Evolutionary conservation across 2,113 vertebrate genomes (phyloP).

Genomic region (Capricornis sumatraensis): DNA sequence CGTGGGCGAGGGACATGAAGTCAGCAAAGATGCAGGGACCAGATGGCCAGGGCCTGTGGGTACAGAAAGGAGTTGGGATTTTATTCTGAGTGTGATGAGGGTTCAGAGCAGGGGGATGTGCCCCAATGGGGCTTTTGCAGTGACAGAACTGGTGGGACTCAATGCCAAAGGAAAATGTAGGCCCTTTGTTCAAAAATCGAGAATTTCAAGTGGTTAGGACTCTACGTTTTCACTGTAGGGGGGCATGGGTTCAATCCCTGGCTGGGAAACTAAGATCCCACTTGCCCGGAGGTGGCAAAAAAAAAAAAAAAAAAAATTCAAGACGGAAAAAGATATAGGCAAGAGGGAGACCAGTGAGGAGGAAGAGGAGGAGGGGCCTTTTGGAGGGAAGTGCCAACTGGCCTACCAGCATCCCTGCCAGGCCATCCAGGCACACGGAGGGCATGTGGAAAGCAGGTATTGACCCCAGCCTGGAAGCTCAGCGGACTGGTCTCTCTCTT

Average conservation of each 20-base stretch:
- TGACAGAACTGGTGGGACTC: not conserved
- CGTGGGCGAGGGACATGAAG: rapidly evolving
- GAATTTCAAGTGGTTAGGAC: not conserved
- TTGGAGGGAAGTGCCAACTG: not conserved
- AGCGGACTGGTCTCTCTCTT: not conserved
- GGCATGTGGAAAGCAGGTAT: rapidly evolving
- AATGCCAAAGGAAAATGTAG: not conserved
- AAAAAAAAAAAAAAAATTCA: not conserved
- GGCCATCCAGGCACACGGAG: not conserved
- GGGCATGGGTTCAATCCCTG: not conserved
- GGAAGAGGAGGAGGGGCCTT: too few relatives aligned
- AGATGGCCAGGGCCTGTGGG: not conserved
- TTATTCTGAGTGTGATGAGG: not conserved
- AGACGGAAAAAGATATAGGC: not conserved
- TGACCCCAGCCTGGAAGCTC: not conserved
- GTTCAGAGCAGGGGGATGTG: not conserved
- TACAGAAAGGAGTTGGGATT: not conserved
- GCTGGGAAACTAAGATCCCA: not conserved
- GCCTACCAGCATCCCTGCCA: rapidly evolving
- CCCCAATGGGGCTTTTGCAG: not conserved
- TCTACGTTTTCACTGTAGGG: not conserved
- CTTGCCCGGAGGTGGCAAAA: not conserved
- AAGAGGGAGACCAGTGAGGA: not conserved
- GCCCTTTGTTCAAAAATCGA: not conserved
- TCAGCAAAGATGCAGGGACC: not conserved